Evolutionary conservation across 1,140 invertebrate genomes (phyloP).

Genomic region (Brachionus angularis): DNA sequence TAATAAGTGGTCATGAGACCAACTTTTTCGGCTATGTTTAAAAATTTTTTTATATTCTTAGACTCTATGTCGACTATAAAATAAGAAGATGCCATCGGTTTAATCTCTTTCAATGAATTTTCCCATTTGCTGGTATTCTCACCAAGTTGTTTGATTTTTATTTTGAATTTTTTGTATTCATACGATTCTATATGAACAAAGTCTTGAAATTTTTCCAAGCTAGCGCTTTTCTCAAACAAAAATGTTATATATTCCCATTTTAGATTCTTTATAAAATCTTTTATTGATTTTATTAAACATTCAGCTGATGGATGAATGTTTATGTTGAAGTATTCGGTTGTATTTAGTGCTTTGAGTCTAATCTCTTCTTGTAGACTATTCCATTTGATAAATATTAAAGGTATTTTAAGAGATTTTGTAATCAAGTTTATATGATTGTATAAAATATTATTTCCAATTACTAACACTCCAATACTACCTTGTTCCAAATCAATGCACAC

Average conservation of each 20-base stretch:
- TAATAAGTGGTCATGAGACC: slow-evolving; percentile 43
- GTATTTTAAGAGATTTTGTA: too few relatives aligned
- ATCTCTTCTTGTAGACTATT: background rate
- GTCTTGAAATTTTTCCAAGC: slow-evolving; percentile 1
- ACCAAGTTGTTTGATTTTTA: too few relatives aligned
- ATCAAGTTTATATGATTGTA: too few relatives aligned
- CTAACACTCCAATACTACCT: too few relatives aligned
- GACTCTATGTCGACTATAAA: too few relatives aligned
- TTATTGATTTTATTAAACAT: background rate
- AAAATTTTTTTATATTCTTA: background rate
- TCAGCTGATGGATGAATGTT: slow-evolving; percentile 37
- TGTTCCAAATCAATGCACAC: too few relatives aligned
- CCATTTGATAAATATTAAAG: background rate
- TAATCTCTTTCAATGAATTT: too few relatives aligned
- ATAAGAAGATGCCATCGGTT: background rate
- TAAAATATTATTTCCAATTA: too few relatives aligned
- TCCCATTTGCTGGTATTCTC: too few relatives aligned
- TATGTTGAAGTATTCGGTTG: background rate
- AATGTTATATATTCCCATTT: slow-evolving; percentile 41
- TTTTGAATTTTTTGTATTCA: background rate
- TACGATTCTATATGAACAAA: background rate
- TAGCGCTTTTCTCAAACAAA: background rate
- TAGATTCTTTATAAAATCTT: slow-evolving; percentile 5
- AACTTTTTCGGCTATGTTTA: background rate
- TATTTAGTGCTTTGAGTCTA: background rate